Evolutionary conservation across 2,113 vertebrate species (phyloP), one percentile per base, ranked within the genome.

Genomic region (Elephas maximus): DNA sequence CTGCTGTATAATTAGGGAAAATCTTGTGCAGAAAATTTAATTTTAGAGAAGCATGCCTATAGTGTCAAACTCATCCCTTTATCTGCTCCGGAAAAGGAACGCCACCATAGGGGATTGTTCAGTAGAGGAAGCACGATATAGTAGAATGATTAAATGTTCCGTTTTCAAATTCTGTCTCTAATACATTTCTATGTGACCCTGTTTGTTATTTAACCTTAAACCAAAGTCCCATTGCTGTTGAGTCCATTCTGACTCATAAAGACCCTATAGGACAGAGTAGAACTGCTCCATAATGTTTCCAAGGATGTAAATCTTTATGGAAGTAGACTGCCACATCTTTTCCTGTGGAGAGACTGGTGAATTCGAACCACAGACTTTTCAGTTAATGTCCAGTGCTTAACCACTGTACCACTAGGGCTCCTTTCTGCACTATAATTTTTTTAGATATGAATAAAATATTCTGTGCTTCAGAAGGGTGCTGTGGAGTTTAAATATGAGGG

Each of bases 131-230:
- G 3, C 41, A 63, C 45, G 30, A n/a, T 17, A 57, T 5, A 5
- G 6, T 17, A 20, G 30, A 48, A 60, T 28, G 6, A 65, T 28
- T 23, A 76, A 85, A 33, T 10, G 0, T 80, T 90, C 81, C 28
- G 15, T 69, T 93, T 94, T 81, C 5, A 80, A 44, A 92, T 91
- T 21, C 21, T 71, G n/a, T 79, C 20, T 84, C 8, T 78, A 45
- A 77, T 4, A 1, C 0, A 37, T 48, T 4, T 1, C 6, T n/a
- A 37, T 20, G 2, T 14, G 44, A 4, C 12, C 12, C 84, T 33
- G 10, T 6, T 88, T 10, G 65, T 48, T 67, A 71, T 53, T 91
- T 90, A 84, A n/a, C 3, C 10, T 30, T 12, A 28, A n/a, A 73
- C 1, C n/a, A n/a, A 37, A 73, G 0, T 73, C 15, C 5, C 26